Conservation (phyloP, 1,140 invertebrate species). For the Daktulosphaira vitifoliae region DNA sequence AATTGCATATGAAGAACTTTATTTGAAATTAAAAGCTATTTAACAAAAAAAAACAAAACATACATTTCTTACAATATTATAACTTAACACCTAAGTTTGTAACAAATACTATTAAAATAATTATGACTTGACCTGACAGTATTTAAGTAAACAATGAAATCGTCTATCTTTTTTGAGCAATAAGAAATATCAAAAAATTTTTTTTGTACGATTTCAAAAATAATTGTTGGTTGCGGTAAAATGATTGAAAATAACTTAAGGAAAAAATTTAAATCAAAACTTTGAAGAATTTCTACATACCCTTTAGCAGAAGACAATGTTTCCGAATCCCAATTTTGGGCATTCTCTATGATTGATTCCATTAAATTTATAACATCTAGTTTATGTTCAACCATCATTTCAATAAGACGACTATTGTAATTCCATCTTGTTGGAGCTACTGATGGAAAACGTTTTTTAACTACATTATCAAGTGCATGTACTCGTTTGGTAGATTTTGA, state of each 20-base stretch:
- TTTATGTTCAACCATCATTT: slow-evolving; percentile 15
- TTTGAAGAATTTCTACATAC: slow-evolving; percentile 9
- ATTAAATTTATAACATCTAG: slow-evolving; percentile 1
- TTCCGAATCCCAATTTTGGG: slow-evolving; percentile 19
- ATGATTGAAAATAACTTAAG: slow-evolving; percentile 23
- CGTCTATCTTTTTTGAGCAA: slow-evolving; percentile 17
- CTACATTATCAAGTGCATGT: slow-evolving; percentile 1
- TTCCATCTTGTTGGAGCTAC: slow-evolving; percentile 19
- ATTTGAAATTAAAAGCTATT: too few relatives aligned
- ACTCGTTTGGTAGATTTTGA: slow-evolving; percentile 35
- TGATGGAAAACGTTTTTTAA: slow-evolving; percentile 28
- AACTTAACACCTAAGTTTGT: too few relatives aligned
- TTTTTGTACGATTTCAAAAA: slow-evolving; percentile 33
- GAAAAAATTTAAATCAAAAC: slow-evolving; percentile 32
- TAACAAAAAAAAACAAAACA: too few relatives aligned
- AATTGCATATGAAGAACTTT: too few relatives aligned
- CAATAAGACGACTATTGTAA: slow-evolving; percentile 21
- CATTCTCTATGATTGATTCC: slow-evolving; percentile 9
- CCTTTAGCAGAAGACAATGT: slow-evolving; percentile 18
- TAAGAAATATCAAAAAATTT: slow-evolving; percentile 27
- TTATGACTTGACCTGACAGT: too few relatives aligned
- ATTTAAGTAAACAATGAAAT: slow-evolving; percentile 25
- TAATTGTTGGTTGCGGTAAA: slow-evolving; percentile 23
- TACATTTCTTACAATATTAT: too few relatives aligned
- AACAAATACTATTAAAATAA: too few relatives aligned